Percentiles rank a stretch among this genome's conserved stretches.
Evolutionary conservation across 2,888 invertebrate species (phyloP).

Genomic region (Leptopterna dolabrata): DNA sequence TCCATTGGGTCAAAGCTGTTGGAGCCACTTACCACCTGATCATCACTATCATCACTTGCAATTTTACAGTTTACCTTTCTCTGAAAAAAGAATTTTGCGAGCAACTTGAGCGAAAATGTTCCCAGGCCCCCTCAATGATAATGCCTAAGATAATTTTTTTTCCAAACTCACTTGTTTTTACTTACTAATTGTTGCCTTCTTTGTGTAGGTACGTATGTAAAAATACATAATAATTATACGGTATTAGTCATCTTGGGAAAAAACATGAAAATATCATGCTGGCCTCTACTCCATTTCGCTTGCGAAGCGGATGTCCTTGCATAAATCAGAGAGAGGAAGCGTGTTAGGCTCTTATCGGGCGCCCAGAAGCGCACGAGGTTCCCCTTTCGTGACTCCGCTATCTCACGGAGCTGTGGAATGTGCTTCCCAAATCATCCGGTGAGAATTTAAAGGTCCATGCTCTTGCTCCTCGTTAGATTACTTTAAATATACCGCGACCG

Average conservation of each 20-base stretch:
- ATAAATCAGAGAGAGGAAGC: constrained; percentile 47
- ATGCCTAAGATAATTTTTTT: no score
- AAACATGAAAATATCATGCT: constrained; percentile 5
- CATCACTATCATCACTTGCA: no score
- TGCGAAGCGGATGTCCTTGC: constrained; percentile 31
- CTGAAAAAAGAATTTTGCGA: no score
- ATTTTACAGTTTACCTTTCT: no score
- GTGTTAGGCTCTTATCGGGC: constrained; percentile 42
- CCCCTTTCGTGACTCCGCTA: constrained; percentile 48
- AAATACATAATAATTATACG: no score
- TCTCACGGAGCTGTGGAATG: constrained; percentile 42
- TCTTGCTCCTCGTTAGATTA: constrained; percentile 22
- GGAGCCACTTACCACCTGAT: no score
- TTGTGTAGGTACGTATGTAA: no score
- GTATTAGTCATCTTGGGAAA: neutral
- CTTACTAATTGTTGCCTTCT: no score
- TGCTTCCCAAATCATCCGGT: constrained; percentile 48
- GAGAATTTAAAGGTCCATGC: constrained; percentile 39
- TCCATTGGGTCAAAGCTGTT: no score
- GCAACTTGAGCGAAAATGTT: no score
- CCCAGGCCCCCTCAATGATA: no score
- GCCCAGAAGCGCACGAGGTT: constrained; percentile 10
- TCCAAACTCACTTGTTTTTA: no score
- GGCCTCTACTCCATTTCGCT: constrained; percentile 26
- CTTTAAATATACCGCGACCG: constrained; percentile 14